Conservation (phyloP, 2,888 invertebrate genomes). For the Dorcus hopei region DNA sequence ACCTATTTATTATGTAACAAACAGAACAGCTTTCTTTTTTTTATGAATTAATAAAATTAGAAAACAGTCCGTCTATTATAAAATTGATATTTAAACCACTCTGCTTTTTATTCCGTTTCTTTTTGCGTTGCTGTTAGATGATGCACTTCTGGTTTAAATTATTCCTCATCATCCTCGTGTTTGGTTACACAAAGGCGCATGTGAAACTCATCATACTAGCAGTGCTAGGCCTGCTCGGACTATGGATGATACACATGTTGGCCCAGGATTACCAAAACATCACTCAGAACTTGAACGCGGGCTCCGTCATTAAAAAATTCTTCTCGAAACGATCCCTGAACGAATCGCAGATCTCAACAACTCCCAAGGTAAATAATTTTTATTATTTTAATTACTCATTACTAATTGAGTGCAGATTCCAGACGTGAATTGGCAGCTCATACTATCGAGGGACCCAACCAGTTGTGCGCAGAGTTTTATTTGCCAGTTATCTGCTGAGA, state of each 20-base stretch:
- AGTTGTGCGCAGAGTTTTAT: slow-evolving; percentile 50
- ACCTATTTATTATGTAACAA: no score
- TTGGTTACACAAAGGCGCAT: slow-evolving; percentile 44
- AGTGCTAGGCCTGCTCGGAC: slow-evolving; percentile 47
- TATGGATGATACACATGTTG: slow-evolving; percentile 51
- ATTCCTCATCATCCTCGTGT: slow-evolving; percentile 29
- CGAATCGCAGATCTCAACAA: not conserved
- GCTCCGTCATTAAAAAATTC: slow-evolving; percentile 3
- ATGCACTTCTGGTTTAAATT: slow-evolving; percentile 26
- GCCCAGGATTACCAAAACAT: slow-evolving; percentile 49
- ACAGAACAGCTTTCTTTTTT: no score
- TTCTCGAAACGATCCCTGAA: slow-evolving; percentile 17
- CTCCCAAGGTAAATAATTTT: not conserved
- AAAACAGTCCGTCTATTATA: not conserved
- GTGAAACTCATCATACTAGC: slow-evolving; percentile 47
- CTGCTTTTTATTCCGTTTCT: no score
- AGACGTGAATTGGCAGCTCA: slow-evolving; percentile 40
- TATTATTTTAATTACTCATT: not conserved
- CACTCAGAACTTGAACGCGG: slow-evolving; percentile 7
- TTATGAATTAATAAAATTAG: not conserved
- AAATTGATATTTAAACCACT: no score
- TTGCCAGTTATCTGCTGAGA: slow-evolving; percentile 45
- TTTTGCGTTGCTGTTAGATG: not conserved
- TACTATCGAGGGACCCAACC: slow-evolving; percentile 47
- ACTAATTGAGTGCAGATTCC: slow-evolving; percentile 12